A percentile compares a stretch with the other conserved stretches of the same genome.
phyloP scores from a whole-genome alignment of 1,140 invertebrate species.

The Aphis gossypii region DNA sequence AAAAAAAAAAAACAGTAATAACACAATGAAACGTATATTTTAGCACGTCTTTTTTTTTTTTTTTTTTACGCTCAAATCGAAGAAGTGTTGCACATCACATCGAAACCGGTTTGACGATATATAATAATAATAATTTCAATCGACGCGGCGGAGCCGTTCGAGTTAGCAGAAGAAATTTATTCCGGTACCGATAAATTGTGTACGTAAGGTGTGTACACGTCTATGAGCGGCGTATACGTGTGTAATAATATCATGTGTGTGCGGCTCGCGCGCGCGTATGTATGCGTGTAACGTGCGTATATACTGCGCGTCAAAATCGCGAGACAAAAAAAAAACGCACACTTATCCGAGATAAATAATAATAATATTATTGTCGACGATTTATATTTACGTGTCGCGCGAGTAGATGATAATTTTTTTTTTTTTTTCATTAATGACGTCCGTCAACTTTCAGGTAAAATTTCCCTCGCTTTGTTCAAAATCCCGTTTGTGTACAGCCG shows the following conservation, averaged over 20 bases:
- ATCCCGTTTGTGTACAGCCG: background rate
- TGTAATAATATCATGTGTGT: background rate
- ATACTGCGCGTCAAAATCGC: background rate
- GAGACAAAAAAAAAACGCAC: background rate
- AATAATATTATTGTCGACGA: background rate
- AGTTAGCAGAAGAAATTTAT: conserved; percentile 17
- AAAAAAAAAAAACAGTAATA: too few relatives aligned
- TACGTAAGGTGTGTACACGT: background rate
- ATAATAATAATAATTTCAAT: background rate
- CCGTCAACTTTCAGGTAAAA: background rate
- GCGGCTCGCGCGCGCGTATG: too few relatives aligned
- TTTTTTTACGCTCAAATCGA: conserved; percentile 7
- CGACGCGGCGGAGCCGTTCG: background rate
- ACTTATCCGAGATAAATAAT: background rate
- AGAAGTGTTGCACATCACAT: background rate
- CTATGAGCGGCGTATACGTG: too few relatives aligned
- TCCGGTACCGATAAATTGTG: background rate
- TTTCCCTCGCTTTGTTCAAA: background rate
- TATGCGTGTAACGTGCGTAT: background rate
- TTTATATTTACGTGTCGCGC: background rate
- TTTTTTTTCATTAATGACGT: background rate
- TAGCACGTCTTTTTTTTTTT: background rate
- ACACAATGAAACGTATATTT: background rate
- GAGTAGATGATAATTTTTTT: background rate
- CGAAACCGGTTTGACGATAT: background rate